Percentiles rank a stretch among this genome's conserved stretches.
phyloP scores from a whole-genome alignment of 2,113 vertebrate species.

The Brachypodius melanocephalos region DNA sequence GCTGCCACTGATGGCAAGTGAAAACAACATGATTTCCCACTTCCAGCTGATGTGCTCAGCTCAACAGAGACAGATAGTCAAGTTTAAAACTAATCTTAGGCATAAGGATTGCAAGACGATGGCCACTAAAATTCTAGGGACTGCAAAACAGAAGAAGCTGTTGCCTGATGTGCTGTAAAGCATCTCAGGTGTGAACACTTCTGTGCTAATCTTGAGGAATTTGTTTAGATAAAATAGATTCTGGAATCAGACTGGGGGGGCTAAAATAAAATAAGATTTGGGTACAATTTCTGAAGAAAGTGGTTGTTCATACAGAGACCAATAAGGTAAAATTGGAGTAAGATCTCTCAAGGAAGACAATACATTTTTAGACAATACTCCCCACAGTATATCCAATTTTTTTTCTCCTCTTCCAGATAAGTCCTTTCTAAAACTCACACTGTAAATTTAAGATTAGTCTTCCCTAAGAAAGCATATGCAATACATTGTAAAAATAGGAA shows the following conservation, averaged over 20 bases:
- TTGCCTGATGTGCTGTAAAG: not conserved
- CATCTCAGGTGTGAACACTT: not conserved
- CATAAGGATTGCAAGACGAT: not conserved
- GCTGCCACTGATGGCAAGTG: not conserved
- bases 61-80: not conserved
- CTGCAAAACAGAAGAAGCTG: not conserved
- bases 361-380: not conserved
- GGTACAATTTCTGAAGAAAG: not conserved
- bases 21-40: not conserved
- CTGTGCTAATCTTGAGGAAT: not conserved
- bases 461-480: not conserved
- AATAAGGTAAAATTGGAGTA: not conserved
- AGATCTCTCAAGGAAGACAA: not conserved
- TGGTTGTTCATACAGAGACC: not conserved
- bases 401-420: not conserved
- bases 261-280: not conserved
- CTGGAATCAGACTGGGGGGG: not conserved
- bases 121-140: not conserved
- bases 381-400: not conserved
- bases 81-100: not conserved
- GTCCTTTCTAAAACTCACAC: not conserved
- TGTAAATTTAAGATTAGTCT: not conserved
- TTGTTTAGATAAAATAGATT: not conserved
- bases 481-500: not conserved
- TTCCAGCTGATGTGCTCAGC: not conserved